Base-by-base conservation (phyloP, 2,888 invertebrate genomes). In the Mythimna loreyi region DNA sequence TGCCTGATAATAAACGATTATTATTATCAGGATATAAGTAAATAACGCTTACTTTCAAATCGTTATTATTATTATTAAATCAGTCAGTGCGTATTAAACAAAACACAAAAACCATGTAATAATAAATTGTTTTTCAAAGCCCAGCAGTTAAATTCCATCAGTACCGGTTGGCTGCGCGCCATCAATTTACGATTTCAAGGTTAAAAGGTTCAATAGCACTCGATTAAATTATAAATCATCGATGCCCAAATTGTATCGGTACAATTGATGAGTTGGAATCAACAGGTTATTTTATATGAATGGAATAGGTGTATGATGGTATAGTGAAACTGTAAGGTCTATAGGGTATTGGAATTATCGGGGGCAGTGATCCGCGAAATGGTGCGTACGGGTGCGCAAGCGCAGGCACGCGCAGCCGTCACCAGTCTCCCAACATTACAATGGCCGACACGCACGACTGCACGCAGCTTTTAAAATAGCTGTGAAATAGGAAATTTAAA, bases 281-380 rank as follows among this genome's bases (percentile, higher is more conserved):
- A 89, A 90, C 92, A 92, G 91, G 92, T 93, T 90, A 88, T 89
- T 64, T 76, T 72, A 62, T 74, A 78, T 78, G 71, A 72, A 84
- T 80, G 71, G 67, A 84, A 65, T 83, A 80, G 82, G 83, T 85
- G 86, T 89, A 88, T 85, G n/a, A n/a, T n/a, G n/a, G n/a, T n/a
- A n/a, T n/a, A n/a, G n/a, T n/a, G 81, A 86, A 88, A 90, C 85
- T 85, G 87, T 87, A 84, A 85, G 84, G 83, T 86, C 81, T 81
- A 82, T 87, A 83, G 87, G 83, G 84, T 83, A 81, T 40, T 72
- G 87, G 89, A 92, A 94, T 95, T 94, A 94, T 85, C 75, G 89
- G 64, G 84, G 75, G 89, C 92, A 92, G 86, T 87, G 89, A 92
- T 86, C 90, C 92, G 92, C 89, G 91, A 92, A 95, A 94, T 94